Evolutionary conservation across 2,113 vertebrate genomes (phyloP), one percentile per base, ranked within the genome.

Genomic region (Sula dactylatra): DNA sequence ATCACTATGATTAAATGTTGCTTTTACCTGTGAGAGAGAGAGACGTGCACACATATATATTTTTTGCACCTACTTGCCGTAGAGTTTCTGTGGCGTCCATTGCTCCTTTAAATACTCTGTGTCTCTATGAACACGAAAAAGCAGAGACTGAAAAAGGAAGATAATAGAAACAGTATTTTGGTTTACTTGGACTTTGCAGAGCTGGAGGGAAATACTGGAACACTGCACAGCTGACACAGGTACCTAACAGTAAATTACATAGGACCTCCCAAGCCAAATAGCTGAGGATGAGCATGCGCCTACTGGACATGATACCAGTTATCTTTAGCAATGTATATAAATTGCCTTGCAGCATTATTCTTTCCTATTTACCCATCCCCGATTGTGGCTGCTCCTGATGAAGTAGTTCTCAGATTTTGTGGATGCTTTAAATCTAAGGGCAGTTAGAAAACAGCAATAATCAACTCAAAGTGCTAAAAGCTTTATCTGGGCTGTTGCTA

Each of bases 31-130:
- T 31, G 44, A 55, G 45, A 82, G 19, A 11, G 29, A 84, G 27
- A 16, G 27, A 5, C 10, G 4, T 29, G 22, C 13, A 27, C 7
- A 32, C 3, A 5, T 8, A 12, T 9, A 0, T 15, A 6, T 54
- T 71, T 85, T 93, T 56, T 87, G 36, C 11, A 52, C 44, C 22
- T 84, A 4, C 10, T 87, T 67, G 20, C 8, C 16, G 18, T 15
- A 40, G 45, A 15, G 87, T 74, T 81, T 84, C 61, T 74, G 15
- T 47, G 42, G 22, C 78, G n/a, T 32, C 13, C 0, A 0, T 31
- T 76, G 18, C 38, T 85, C 13, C 34, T 42, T 66, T 49, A 82
- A 77, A 62, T 73, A 24, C 10, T 61, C 20, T 4, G 2, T 36
- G 7, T 69, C n/a, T 80, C 19, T 55, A 17, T 10, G 27, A 80